Evolutionary conservation across 2,113 vertebrate genomes (phyloP), one percentile per base, ranked within the genome.

Genomic region (Laterallus jamaicensis): DNA sequence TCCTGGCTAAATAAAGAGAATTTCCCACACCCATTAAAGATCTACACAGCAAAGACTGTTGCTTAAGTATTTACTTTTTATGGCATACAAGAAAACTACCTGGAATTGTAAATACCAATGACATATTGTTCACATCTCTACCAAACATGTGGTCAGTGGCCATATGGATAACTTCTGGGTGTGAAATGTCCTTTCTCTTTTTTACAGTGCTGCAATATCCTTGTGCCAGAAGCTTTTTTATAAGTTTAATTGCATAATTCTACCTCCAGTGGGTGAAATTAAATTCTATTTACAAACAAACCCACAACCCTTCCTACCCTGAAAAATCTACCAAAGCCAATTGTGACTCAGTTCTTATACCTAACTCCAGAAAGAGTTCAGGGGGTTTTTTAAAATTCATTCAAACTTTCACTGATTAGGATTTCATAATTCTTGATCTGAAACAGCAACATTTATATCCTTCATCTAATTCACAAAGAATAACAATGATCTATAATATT

Each of bases 21-120:
- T 95, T 97, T 97, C 95, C 96, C 95, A 96, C 96, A 97, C 93
- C 94, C 95, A 91, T 95, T 97, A 97, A 96, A 97, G 91, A 96
- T 90, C 95, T 91, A 89, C 91, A 95, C 82, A 95, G 96, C 78
- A 93, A 96, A 94, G 92, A 95, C 86, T 89, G 86, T 94, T 94
- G 90, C 88, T 91, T 64, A 92, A 94, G 91, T 93, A 93, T 96
- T 94, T 95, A 84, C 94, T 96, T 97, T 97, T 97, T 97, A 96
- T 89, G 89, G 93, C 95, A 95, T 96, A 91, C 94, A 89, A 97
- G 96, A 97, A 97, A 96, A 95, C 94, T 97, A 97, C 95, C 94
- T 96, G 93, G 96, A 97, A 96, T 96, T 97, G 96, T 96, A 97
- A 96, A 96, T 94, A 96, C 92, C 96, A 87, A 91, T 96, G 95